Base-by-base conservation (phyloP, 1,140 invertebrate genomes). In the Hypsibius dujardini region DNA sequence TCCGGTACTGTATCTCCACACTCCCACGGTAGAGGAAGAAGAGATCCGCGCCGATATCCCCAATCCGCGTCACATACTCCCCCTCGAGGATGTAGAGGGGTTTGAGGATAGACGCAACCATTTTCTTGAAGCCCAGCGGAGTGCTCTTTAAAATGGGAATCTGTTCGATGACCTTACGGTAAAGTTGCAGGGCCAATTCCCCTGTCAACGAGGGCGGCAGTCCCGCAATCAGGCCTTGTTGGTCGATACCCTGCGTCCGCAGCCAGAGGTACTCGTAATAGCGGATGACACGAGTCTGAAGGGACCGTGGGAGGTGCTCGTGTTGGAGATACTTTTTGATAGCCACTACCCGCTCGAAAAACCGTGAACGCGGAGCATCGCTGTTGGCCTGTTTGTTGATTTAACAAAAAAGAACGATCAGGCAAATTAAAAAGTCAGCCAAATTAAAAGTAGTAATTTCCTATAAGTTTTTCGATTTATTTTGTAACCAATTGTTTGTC, bases 251-350 rank as follows among this genome's bases (percentile, higher is more conserved):
- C 15, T 69, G 46, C 59, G 72, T 73, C 28, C 72, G 15, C 2
- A 45, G 47, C 72, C 72, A 73, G 28, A 73, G 45, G 72, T 73
- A 73, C 72, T 73, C 47, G 50, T 56, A 56, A 56, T 56, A 56
- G 7, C 50, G 7, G 50, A 56, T 56, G 7, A 56, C 50, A n/a
- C 50, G 50, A 7, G 7, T 56, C 7, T n/a, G 50, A 7, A 56
- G 50, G 50, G 7, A 7, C 7, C 7, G n/a, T n/a, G 50, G 50
- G 50, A 56, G 7, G 50, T 56, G 50, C n/a, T 56, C 50, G n/a
- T 56, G 50, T 7, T 7, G 50, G 7, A 56, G 7, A n/a, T 56
- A 56, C n/a, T 56, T 56, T 56, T 56, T 56, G n/a, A 56, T 56
- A n/a, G 50, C 50, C 7, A 7, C 7, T n/a, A 56, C n/a, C n/a